phyloP scores from a whole-genome alignment of 2,113 vertebrate genomes.

The Aphyosemion australe region DNA sequence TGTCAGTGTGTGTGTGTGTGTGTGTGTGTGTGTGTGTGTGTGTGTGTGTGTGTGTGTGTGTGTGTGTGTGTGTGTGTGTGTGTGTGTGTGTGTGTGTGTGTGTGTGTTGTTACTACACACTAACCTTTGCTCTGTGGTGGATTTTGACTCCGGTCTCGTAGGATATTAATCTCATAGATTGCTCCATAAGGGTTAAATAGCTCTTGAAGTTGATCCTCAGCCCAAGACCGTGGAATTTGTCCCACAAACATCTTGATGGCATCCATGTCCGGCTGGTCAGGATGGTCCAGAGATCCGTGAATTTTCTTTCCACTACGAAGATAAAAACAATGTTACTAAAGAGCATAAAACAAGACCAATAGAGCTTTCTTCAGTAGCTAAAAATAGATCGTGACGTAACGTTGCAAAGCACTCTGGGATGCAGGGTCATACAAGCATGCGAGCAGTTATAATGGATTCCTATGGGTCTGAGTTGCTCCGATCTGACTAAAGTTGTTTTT shows the following conservation, averaged over 20 bases:
- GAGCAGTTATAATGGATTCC: no score
- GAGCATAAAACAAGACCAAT: neutral
- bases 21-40: no score
- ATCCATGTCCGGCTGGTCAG: constrained; percentile 97
- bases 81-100: no score
- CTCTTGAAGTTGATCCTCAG: constrained; percentile 95
- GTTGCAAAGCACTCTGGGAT: no score
- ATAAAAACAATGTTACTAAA: constrained; percentile 5
- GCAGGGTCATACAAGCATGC: no score
- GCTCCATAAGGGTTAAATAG: constrained; percentile 97
- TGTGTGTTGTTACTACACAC: constrained; percentile 6
- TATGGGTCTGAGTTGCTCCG: no score
- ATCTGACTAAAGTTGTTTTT: no score
- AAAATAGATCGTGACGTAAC: no score
- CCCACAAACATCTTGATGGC: constrained; percentile 99
- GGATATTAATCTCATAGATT: constrained; percentile 98
- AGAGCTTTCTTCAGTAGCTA: no score
- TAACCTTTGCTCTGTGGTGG: constrained; percentile 99
- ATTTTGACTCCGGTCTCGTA: constrained; percentile 95
- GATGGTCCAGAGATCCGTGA: constrained; percentile 98
- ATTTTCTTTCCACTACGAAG: constrained; percentile 91
- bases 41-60: no score
- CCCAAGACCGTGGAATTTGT: constrained; percentile 97
- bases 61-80: no score
- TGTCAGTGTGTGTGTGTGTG: no score